Percentiles rank a stretch among this genome's conserved stretches.
Conservation (phyloP, 2,113 vertebrate species). For the Tympanuchus pallidicinctus region DNA sequence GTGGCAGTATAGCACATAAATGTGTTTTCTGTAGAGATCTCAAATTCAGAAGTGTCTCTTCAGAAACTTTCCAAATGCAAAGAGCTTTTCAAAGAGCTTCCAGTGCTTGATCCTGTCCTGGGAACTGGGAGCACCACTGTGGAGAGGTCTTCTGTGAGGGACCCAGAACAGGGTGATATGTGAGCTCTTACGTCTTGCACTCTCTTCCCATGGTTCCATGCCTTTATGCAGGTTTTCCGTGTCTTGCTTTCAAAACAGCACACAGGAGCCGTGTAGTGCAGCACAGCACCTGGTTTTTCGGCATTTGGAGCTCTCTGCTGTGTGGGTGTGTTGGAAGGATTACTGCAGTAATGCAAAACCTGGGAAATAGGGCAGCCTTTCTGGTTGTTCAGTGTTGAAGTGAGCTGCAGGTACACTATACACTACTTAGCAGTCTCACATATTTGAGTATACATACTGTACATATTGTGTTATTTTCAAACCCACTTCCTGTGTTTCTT, state of each 20-base stretch:
- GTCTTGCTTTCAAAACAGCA: background rate
- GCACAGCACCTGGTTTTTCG: background rate
- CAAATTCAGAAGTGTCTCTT: background rate
- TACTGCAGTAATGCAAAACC: background rate
- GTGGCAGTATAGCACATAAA: background rate
- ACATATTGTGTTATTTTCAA: background rate
- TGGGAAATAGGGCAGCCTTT: background rate
- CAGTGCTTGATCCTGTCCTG: background rate
- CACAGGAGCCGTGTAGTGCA: background rate
- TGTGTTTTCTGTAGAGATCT: background rate
- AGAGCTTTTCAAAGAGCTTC: background rate
- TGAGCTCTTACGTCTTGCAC: background rate
- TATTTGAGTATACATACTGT: background rate
- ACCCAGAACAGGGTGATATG: fast-evolving
- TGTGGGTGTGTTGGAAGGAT: conserved; percentile 22
- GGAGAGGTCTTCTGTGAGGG: background rate
- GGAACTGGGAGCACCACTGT: background rate
- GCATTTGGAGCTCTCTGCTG: background rate
- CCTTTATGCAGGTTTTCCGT: background rate
- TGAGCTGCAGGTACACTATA: background rate
- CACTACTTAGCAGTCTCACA: background rate
- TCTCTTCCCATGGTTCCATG: background rate
- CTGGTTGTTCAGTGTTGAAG: background rate
- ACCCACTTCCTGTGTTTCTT: background rate
- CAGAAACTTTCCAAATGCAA: background rate